phyloP scores from a whole-genome alignment of 2,797 vertebrate species.

The Notolepis coatsorum region DNA sequence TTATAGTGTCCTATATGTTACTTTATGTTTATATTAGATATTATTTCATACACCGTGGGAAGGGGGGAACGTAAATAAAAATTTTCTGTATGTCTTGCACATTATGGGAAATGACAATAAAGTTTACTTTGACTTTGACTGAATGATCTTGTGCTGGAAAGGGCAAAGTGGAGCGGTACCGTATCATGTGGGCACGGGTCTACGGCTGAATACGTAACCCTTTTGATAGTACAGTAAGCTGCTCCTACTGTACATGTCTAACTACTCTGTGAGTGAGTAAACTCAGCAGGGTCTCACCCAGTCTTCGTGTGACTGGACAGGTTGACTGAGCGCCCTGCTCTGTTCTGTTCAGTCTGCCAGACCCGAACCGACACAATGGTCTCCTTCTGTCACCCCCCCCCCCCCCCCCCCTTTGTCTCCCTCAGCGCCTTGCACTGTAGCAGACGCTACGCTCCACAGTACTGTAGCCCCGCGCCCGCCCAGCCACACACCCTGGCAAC shows the following conservation, averaged over 20 bases:
- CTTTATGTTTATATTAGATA: too few relatives aligned
- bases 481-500: conserved; percentile 56
- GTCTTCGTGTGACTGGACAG: conserved; percentile 47
- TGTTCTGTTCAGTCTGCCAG: conserved; percentile 63
- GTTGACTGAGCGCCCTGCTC: conserved; percentile 29
- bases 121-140: too few relatives aligned
- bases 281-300: conserved; percentile 31
- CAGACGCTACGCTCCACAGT: conserved; percentile 57
- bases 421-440: conserved; percentile 61
- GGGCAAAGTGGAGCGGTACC: too few relatives aligned
- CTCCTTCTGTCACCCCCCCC: conserved; percentile 73
- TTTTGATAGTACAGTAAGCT: too few relatives aligned
- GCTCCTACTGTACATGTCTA: not conserved
- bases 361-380: conserved; percentile 70
- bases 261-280: conserved; percentile 40
- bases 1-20: too few relatives aligned
- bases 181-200: too few relatives aligned
- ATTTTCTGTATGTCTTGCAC: too few relatives aligned
- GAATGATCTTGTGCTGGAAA: too few relatives aligned
- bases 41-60: too few relatives aligned
- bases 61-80: not conserved
- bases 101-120: too few relatives aligned
- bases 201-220: not conserved
- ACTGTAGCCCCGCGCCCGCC: conserved; percentile 10
- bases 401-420: conserved; percentile 61